Conservation (phyloP, 2,888 invertebrate genomes). For the Gandaritis pyraliata region DNA sequence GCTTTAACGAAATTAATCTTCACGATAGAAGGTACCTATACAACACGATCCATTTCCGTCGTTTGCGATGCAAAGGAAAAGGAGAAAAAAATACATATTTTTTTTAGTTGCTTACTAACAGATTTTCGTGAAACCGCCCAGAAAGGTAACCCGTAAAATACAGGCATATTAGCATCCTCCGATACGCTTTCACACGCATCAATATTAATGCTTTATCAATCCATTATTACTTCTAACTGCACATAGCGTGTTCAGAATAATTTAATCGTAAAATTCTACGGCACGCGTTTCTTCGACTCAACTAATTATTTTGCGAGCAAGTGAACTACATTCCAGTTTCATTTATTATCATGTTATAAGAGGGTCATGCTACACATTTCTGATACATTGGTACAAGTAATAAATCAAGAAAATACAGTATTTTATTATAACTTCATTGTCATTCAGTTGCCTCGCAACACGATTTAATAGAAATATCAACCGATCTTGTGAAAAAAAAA, state of each 20-base stretch:
- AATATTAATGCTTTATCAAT: constrained; percentile 50
- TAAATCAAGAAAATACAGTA: no score
- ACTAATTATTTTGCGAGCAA: constrained; percentile 25
- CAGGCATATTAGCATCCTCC: constrained; percentile 5
- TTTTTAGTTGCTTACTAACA: no score
- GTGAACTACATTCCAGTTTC: constrained; percentile 17
- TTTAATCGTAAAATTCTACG: constrained; percentile 22
- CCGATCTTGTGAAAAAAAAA: neutral
- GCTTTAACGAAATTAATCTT: no score
- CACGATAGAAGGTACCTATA: no score
- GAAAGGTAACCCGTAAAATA: constrained; percentile 20
- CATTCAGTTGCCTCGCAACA: no score
- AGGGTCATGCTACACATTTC: neutral
- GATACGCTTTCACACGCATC: constrained; percentile 43
- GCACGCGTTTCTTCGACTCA: constrained; percentile 23
- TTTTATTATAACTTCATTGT: no score
- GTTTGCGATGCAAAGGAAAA: no score
- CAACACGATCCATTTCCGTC: no score
- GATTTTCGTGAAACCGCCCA: neutral
- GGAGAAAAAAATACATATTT: no score
- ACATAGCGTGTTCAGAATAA: constrained; percentile 30
- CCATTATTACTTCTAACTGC: constrained; percentile 22
- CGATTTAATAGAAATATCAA: no score
- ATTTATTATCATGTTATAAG: constrained; percentile 1
- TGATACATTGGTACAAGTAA: neutral